Percentiles rank a stretch among this genome's conserved stretches.
phyloP scores from a whole-genome alignment of 2,113 vertebrate species.

The Struthio camelus region DNA sequence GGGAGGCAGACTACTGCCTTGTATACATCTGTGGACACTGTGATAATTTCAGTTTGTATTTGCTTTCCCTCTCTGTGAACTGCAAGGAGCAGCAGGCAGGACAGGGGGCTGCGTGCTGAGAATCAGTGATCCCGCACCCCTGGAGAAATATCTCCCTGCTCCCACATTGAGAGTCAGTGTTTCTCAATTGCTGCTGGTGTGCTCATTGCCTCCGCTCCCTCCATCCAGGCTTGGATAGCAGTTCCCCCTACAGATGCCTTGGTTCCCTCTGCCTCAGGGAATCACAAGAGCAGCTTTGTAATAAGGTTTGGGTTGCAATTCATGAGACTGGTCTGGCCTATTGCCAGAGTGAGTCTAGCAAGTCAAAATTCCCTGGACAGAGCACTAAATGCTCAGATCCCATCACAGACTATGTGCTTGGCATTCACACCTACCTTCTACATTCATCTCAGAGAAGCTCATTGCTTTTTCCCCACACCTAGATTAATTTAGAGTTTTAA shows the following conservation, averaged over 20 bases:
- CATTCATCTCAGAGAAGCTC: background rate
- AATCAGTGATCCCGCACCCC: no score
- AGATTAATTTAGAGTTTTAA: background rate
- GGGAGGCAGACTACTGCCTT: background rate
- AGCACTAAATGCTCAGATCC: background rate
- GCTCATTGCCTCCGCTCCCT: background rate
- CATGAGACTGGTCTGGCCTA: background rate
- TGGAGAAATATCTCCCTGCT: background rate
- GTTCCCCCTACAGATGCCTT: background rate
- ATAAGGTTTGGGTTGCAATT: background rate
- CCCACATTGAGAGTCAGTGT: background rate
- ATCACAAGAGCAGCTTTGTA: background rate
- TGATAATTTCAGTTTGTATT: background rate
- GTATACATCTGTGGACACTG: background rate
- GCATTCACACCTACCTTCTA: background rate
- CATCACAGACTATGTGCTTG: background rate
- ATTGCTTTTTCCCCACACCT: background rate
- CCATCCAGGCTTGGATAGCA: background rate
- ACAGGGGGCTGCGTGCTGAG: background rate
- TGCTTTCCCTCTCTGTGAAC: background rate
- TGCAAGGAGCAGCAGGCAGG: background rate
- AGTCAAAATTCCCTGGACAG: background rate
- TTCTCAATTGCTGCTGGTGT: background rate
- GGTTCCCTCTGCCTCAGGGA: background rate
- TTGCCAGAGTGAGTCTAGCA: background rate